These are phyloP conservation scores for Pelmatolapia mariae DNA, from an alignment of 2,113 vertebrate genomes.

Conservation along the genomic window DNA sequence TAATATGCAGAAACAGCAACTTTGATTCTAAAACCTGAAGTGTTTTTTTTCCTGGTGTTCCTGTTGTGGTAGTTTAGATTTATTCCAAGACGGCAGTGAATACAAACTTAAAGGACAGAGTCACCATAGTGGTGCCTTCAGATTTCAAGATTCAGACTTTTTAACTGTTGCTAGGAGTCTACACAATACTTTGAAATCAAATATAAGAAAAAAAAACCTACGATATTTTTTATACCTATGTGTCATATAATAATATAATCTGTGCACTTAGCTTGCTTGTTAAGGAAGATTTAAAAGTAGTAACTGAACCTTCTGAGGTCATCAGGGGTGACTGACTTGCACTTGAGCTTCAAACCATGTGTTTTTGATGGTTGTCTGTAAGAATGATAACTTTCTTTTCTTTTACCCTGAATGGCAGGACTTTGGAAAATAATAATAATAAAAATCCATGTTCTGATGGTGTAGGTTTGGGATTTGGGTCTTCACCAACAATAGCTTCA, in stretches of 20 bases:
- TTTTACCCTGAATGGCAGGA: not conserved
- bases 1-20: not conserved
- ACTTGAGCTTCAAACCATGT: not conserved
- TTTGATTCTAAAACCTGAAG: not conserved
- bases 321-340: not conserved
- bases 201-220: rapidly evolving
- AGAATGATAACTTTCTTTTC: not conserved
- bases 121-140: not conserved
- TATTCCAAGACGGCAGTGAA: not conserved
- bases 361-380: not conserved
- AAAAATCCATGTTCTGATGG: not conserved
- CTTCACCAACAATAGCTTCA: not conserved
- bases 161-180: not conserved
- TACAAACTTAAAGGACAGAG: not conserved
- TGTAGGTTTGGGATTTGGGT: not conserved
- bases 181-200: not conserved
- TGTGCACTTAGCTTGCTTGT: not conserved
- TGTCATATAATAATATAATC: not conserved
- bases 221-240: not conserved
- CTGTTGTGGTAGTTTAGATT: not conserved
- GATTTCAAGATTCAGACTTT: not conserved
- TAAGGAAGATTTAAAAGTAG: not conserved
- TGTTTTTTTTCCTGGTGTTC: rapidly evolving
- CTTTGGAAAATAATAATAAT: not conserved
- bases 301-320: not conserved